Base-by-base conservation (phyloP, 64 coral and sea anemone species). In the Actinia equina region DNA sequence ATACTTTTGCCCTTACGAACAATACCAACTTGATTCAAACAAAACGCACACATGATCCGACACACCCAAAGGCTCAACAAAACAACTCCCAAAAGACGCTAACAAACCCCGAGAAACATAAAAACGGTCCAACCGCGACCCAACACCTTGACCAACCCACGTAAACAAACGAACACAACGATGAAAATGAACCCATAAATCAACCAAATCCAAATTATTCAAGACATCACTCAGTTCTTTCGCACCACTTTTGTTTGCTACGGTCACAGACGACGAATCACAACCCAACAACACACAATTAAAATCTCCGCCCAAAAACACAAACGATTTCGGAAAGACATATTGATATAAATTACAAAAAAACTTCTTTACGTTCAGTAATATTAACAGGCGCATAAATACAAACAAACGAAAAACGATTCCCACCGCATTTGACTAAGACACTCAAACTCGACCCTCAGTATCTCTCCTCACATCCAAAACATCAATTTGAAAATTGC, bases 101-200 rank as follows among this genome's bases (percentile, higher is more conserved):
- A 1, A 22, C 59, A 2, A n/a, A 27, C 64, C 5, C 13, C 52
- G 45, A 71, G 85, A 92, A 60, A 87, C n/a, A 14, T 80, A 77
- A 45, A 91, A 85, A 14, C 56, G 65, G 26, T 86, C 89, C 18
- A 86, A 51, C n/a, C n/a, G n/a, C n/a, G n/a, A n/a, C n/a, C n/a
- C n/a, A n/a, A n/a, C n/a, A n/a, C n/a, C n/a, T n/a, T 19, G 52
- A 2, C 59, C 59, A 14, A 2, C 16, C 59, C 59, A 61, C 6
- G 13, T 19, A 14, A 61, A 14, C 6, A 14, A 17, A 14, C 59
- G 13, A 61, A 14, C 59, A 61, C 16, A 7, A 14, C 59, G 2
- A 53, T 53, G 52, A 11, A 53, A 53, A 53, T 53, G 11, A 53
- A 53, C 11, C 52, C 52, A 53, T 53, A 53, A 53, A 53, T 53